These are phyloP conservation scores for Aurelia sp. DNA, from an alignment of 30 jellyfish, hydroid and myxozoan species.

Conservation along the genomic window DNA sequence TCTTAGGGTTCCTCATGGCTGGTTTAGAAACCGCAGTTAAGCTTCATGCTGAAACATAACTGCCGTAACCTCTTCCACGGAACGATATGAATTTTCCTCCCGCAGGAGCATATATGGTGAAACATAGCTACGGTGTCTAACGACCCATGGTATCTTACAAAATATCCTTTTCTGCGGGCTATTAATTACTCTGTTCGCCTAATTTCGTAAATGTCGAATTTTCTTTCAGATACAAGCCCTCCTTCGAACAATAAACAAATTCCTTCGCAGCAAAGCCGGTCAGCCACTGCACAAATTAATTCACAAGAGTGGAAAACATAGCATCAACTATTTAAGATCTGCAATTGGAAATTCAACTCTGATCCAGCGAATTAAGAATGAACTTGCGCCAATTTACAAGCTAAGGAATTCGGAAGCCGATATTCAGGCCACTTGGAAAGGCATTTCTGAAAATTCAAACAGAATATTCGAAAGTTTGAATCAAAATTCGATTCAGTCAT, in stretches of 20 bases:
- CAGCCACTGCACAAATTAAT: slow-evolving; percentile 56
- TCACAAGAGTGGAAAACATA: slow-evolving; percentile 47
- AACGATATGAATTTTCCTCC: too few relatives aligned
- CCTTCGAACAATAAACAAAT: slow-evolving; percentile 15
- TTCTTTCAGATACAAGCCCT: slow-evolving; percentile 8
- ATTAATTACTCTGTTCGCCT: not conserved
- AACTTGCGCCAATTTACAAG: slow-evolving; percentile 8
- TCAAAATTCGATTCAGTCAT: not conserved
- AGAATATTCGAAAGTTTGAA: slow-evolving; percentile 1
- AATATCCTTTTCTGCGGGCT: not conserved
- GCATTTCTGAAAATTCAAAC: not conserved
- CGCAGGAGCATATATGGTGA: too few relatives aligned
- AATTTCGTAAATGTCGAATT: too few relatives aligned
- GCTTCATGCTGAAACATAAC: too few relatives aligned
- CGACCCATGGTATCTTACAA: too few relatives aligned
- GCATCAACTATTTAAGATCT: slow-evolving; percentile 14
- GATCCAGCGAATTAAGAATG: not conserved
- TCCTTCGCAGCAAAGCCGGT: slow-evolving; percentile 29
- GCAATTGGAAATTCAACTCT: slow-evolving; percentile 18
- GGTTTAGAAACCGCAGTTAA: too few relatives aligned
- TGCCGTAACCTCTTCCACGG: too few relatives aligned
- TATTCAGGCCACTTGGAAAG: slow-evolving; percentile 7
- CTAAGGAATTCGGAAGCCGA: not conserved
- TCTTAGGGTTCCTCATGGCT: too few relatives aligned
- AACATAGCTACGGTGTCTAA: too few relatives aligned